Percentiles rank a stretch among this genome's conserved stretches.
These are phyloP conservation scores for Sphyrna mokarran DNA, from an alignment of 2,113 vertebrate genomes.

Conservation along the genomic window DNA sequence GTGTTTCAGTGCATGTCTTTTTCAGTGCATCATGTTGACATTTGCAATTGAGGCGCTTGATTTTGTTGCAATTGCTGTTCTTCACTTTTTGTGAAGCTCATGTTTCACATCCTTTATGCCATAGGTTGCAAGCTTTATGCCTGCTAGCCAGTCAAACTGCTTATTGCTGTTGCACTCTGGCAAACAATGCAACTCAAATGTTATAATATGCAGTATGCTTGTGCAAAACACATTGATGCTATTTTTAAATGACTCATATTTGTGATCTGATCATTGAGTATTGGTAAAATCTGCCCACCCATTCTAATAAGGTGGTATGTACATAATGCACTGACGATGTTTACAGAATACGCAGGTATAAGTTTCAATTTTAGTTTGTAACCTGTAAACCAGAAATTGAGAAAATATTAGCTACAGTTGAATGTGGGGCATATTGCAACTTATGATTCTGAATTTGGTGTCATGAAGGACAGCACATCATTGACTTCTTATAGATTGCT, in stretches of 20 bases:
- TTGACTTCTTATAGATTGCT: neutral
- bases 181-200: neutral
- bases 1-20: constrained; percentile 38
- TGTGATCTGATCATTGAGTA: neutral
- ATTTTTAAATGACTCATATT: constrained; percentile 4
- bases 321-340: neutral
- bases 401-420: neutral
- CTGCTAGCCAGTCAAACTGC: constrained; percentile 11
- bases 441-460: neutral
- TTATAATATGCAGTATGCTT: neutral
- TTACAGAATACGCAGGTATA: neutral
- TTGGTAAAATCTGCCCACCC: neutral
- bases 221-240: neutral
- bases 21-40: neutral
- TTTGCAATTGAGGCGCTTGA: neutral
- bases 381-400: neutral
- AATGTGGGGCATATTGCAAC: neutral
- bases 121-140: neutral
- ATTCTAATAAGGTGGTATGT: neutral
- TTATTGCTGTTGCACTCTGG: neutral
- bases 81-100: neutral
- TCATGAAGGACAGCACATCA: neutral
- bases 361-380: neutral
- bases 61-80: neutral
- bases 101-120: neutral